phyloP scores from a whole-genome alignment of 2,888 invertebrate species.

The Stenchaetothrips biformis region DNA sequence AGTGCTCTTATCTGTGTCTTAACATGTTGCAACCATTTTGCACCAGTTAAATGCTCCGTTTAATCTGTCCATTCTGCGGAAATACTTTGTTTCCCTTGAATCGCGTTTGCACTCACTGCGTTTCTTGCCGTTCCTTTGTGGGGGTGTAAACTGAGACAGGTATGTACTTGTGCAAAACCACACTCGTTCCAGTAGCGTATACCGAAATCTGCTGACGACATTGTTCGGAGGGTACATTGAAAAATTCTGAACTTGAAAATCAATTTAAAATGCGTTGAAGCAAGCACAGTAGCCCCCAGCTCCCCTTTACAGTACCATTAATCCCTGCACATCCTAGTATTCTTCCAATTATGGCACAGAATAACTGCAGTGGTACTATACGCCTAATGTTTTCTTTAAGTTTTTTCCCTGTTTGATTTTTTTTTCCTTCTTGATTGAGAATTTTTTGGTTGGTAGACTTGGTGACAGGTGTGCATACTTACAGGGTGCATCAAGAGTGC shows the following conservation, averaged over 20 bases:
- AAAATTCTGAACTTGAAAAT: background rate
- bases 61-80: background rate
- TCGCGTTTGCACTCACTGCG: background rate
- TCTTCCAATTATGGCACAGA: slow-evolving; percentile 3
- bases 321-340: background rate
- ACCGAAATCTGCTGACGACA: slow-evolving; percentile 6
- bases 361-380: slow-evolving; percentile 9
- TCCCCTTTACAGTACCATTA: background rate
- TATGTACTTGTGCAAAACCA: slow-evolving; percentile 13
- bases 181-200: slow-evolving; percentile 7
- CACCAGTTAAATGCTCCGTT: too few relatives aligned
- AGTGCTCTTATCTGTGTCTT: background rate
- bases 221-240: background rate
- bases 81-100: background rate
- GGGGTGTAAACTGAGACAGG: background rate
- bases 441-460: slow-evolving; percentile 13
- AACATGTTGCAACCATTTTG: too few relatives aligned
- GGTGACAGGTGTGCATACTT: slow-evolving; percentile 19
- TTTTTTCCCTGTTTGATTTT: background rate
- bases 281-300: slow-evolving; percentile 6
- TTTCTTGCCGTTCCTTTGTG: background rate
- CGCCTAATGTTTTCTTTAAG: slow-evolving; percentile 28
- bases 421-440: background rate
- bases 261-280: background rate
- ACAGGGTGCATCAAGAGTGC: slow-evolving; percentile 18